Conservation (phyloP, 2,113 vertebrate genomes). For the Nestor notabilis region DNA sequence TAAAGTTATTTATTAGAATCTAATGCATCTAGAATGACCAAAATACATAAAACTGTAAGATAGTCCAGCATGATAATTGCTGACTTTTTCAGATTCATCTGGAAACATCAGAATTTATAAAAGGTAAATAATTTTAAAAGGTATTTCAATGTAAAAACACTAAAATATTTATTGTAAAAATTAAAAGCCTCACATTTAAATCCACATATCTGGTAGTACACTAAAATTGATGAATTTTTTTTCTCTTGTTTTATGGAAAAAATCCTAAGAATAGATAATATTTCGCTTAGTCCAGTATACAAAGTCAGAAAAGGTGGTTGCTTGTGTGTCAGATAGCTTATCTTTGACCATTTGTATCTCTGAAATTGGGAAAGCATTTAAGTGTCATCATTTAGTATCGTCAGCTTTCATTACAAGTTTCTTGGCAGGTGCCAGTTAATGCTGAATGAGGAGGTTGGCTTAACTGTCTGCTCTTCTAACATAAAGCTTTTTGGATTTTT, state of each 20-base stretch:
- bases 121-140: slow-evolving; percentile 5
- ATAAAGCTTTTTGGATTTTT: not conserved
- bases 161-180: not conserved
- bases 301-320: not conserved
- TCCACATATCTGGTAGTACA: not conserved
- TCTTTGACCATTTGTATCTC: not conserved
- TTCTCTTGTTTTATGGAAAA: not conserved
- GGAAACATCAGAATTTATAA: slow-evolving; percentile 1
- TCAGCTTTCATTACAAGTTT: not conserved
- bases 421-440: not conserved
- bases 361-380: not conserved
- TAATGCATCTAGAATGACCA: slow-evolving; percentile 37
- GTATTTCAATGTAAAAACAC: not conserved
- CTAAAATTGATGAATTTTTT: not conserved
- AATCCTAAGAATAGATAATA: not conserved
- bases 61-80: slow-evolving; percentile 38
- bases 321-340: not conserved
- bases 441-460: not conserved
- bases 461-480: not conserved
- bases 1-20: slow-evolving; percentile 50
- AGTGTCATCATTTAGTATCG: not conserved
- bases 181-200: not conserved
- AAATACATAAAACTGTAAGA: slow-evolving; percentile 19
- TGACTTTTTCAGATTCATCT: slow-evolving; percentile 35
- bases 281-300: not conserved